phyloP scores from a whole-genome alignment of 2,888 invertebrate species.

The Monochamus alternatus region DNA sequence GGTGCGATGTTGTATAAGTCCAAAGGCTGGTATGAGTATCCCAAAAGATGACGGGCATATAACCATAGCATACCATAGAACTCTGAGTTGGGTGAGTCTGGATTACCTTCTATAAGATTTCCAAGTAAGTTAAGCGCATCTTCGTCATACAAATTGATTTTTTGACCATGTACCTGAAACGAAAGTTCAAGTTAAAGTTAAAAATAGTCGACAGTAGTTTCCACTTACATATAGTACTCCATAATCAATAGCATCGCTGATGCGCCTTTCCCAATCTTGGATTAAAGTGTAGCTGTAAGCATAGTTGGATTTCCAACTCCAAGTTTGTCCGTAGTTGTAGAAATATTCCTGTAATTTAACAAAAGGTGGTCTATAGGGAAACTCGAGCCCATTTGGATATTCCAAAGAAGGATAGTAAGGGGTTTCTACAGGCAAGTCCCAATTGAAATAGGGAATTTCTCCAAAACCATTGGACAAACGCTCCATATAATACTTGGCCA shows the following conservation, averaged over 20 bases:
- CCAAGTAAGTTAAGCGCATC: conserved; percentile 79
- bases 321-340: conserved; percentile 64
- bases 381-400: conserved; percentile 78
- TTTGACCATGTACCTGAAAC: conserved; percentile 58
- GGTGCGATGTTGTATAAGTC: conserved; percentile 72
- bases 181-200: not conserved
- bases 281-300: conserved; percentile 71
- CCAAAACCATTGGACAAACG: conserved; percentile 81
- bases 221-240: conserved; percentile 71
- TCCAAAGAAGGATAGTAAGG: conserved; percentile 79
- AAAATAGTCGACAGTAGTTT: not conserved
- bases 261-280: conserved; percentile 72
- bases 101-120: conserved; percentile 78
- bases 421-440: conserved; percentile 72
- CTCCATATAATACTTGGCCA: conserved; percentile 84
- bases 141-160: conserved; percentile 75
- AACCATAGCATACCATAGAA: conserved; percentile 72
- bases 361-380: conserved; percentile 77
- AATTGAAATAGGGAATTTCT: conserved; percentile 77
- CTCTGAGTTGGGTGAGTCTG: conserved; percentile 75
- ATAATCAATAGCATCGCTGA: conserved; percentile 75
- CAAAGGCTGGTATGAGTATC: conserved; percentile 65
- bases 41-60: conserved; percentile 76
- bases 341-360: conserved; percentile 72
- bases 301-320: conserved; percentile 69